Percentiles rank a stretch among this genome's conserved stretches.
These are phyloP conservation scores for Melanotaenia nigrans DNA, from an alignment of 2,797 vertebrate species.

Conservation along the genomic window DNA sequence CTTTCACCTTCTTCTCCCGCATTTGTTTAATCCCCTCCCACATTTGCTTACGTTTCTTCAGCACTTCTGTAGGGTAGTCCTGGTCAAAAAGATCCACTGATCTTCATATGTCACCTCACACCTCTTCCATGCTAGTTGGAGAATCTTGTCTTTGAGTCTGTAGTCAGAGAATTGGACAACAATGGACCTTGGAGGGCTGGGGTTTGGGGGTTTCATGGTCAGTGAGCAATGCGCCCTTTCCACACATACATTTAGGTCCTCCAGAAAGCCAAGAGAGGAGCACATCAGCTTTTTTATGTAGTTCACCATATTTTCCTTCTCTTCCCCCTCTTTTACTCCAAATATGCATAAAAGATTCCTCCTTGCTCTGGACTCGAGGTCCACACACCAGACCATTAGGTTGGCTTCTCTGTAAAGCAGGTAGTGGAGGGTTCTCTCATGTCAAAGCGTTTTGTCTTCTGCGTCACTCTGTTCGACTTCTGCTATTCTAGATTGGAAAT, in stretches of 20 bases:
- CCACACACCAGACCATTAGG: not conserved
- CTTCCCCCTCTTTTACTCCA: not conserved
- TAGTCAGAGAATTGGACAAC: slow-evolving; percentile 17
- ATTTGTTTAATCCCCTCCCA: slow-evolving; percentile 10
- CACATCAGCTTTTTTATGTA: not conserved
- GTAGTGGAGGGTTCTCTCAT: not conserved
- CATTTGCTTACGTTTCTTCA: slow-evolving; percentile 16
- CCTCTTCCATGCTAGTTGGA: slow-evolving; percentile 15
- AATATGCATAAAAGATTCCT: not conserved
- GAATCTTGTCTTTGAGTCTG: slow-evolving; percentile 12
- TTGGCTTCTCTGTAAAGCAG: accelerated
- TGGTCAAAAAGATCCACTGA: slow-evolving; percentile 23
- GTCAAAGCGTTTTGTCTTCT: not conserved
- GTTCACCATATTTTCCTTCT: not conserved
- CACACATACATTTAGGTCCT: not conserved
- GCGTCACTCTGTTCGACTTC: not conserved
- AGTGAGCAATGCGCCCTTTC: slow-evolving; percentile 4
- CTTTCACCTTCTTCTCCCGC: not conserved
- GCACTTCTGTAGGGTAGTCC: slow-evolving; percentile 4
- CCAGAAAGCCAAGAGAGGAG: not conserved
- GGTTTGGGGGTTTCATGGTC: slow-evolving; percentile 1
- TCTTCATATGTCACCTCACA: not conserved
- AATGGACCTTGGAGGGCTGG: not conserved
- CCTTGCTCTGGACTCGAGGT: not conserved
- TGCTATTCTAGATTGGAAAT: not conserved